phyloP scores from a whole-genome alignment of 2,113 vertebrate species.

The Tringa solitaria region DNA sequence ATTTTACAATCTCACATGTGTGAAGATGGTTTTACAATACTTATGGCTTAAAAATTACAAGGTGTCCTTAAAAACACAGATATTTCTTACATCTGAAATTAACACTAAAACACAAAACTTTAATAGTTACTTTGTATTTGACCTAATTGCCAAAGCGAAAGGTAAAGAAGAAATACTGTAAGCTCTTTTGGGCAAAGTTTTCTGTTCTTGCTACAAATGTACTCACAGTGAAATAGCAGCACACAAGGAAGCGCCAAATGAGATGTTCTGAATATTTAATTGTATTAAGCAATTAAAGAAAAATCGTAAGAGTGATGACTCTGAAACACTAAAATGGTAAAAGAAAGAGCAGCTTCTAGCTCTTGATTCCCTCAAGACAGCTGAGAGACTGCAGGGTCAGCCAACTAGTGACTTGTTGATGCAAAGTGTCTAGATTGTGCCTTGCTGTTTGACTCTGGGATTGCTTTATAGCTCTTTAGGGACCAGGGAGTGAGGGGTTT shows the following conservation, averaged over 20 bases:
- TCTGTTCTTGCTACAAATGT: neutral
- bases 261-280: neutral
- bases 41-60: neutral
- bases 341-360: neutral
- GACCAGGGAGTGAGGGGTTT: neutral
- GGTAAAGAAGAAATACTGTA: neutral
- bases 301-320: neutral
- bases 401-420: neutral
- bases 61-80: neutral
- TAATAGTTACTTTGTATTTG: neutral
- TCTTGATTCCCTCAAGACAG: neutral
- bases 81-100: neutral
- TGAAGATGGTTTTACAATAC: neutral
- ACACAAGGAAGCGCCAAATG: neutral
- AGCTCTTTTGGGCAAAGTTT: neutral
- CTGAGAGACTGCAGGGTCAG: conserved; percentile 1
- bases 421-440: neutral
- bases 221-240: neutral
- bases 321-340: neutral
- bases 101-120: neutral
- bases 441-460: neutral
- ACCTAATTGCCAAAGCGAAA: neutral
- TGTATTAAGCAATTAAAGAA: neutral
- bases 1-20: neutral
- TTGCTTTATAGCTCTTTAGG: neutral